These are phyloP conservation scores for Platichthys stellatus DNA, from an alignment of 2,113 vertebrate species.

Conservation along the genomic window DNA sequence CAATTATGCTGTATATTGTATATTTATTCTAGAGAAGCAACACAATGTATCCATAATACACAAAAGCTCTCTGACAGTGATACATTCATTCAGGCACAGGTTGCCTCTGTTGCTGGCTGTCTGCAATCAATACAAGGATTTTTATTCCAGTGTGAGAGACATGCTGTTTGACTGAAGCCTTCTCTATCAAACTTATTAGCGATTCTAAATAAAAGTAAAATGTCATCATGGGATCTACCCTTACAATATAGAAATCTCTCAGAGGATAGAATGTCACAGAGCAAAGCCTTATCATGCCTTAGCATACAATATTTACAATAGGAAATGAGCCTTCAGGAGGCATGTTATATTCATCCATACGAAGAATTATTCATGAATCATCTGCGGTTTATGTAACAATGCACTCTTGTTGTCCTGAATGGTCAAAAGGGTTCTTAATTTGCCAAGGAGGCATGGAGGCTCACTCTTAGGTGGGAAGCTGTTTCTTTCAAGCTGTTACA, in stretches of 20 bases:
- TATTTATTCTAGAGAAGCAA: neutral
- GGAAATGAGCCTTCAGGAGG: neutral
- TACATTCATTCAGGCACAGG: neutral
- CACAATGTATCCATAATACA: neutral
- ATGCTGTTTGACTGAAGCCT: neutral
- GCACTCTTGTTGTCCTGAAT: neutral
- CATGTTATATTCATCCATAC: neutral
- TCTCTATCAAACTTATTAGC: conserved; percentile 12
- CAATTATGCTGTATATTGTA: neutral
- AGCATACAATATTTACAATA: neutral
- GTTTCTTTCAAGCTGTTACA: too few species aligned
- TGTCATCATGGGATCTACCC: conserved; percentile 10
- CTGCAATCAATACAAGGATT: neutral
- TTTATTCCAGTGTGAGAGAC: neutral
- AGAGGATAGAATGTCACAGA: conserved; percentile 14
- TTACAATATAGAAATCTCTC: neutral
- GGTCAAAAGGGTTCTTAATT: too few species aligned
- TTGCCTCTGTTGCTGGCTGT: neutral
- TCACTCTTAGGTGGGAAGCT: neutral
- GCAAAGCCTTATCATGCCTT: conserved; percentile 1
- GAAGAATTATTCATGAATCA: too few species aligned
- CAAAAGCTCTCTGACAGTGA: neutral
- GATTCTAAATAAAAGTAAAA: neutral
- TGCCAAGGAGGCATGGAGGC: neutral
- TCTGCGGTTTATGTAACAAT: too few species aligned